A percentile compares a stretch with the other conserved stretches of the same genome.
Evolutionary conservation across 2,888 invertebrate species (phyloP).

Genomic region (Athalia cordata): DNA sequence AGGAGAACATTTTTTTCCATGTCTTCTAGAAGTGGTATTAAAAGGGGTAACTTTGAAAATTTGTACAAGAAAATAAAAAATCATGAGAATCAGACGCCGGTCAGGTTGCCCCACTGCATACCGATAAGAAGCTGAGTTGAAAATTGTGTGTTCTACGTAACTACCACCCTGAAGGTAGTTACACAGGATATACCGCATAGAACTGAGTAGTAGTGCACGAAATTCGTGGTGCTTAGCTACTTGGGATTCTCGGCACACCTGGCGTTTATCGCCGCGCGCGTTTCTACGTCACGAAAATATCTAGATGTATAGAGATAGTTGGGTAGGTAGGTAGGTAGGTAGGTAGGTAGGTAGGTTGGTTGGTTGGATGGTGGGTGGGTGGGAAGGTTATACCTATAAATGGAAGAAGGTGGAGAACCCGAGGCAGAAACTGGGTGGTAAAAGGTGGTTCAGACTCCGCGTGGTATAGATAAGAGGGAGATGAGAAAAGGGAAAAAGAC

Average conservation of each 20-base stretch:
- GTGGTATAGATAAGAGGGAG: background rate
- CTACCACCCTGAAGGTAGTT: background rate
- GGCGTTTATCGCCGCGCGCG: constrained; percentile 19
- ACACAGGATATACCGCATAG: background rate
- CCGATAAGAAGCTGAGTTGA: too few species aligned
- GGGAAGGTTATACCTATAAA: background rate
- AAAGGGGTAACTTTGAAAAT: too few species aligned
- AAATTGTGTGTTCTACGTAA: too few species aligned
- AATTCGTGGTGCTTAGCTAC: background rate
- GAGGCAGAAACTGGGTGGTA: constrained; percentile 39
- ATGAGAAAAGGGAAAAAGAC: constrained; percentile 47
- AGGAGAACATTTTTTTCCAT: too few species aligned
- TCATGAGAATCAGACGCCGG: background rate
- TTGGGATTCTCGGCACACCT: constrained; percentile 35
- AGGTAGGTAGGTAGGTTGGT: too few species aligned
- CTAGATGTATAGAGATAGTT: too few species aligned
- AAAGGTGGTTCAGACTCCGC: constrained; percentile 41
- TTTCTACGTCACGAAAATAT: constrained; percentile 18
- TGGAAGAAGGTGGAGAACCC: background rate
- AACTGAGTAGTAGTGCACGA: too few species aligned
- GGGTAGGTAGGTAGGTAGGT: too few species aligned
- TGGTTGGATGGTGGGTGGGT: too few species aligned
- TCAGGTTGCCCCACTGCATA: too few species aligned
- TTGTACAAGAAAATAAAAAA: too few species aligned
- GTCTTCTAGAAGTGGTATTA: too few species aligned